Percentiles rank a stretch among this genome's conserved stretches.
phyloP scores from a whole-genome alignment of 2,797 vertebrate species.

The Protosalanx chinensis region DNA sequence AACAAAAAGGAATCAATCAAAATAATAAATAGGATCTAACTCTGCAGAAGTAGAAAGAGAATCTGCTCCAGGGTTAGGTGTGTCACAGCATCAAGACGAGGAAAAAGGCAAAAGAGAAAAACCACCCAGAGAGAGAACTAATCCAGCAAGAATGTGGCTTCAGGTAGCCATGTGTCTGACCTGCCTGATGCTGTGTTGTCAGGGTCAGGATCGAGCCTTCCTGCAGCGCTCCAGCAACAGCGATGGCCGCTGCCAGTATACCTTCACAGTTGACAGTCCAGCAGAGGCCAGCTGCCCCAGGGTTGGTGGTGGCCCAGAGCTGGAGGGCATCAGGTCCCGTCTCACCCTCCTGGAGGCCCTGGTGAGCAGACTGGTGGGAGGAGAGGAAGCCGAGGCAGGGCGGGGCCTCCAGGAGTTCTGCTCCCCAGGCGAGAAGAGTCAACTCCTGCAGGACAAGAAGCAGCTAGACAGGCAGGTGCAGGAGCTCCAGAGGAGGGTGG shows the following conservation, averaged over 20 bases:
- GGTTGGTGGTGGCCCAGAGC: slow-evolving; percentile 48
- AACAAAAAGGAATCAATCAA: neutral
- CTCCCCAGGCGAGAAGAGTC: slow-evolving; percentile 66
- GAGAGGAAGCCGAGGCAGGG: slow-evolving; percentile 16
- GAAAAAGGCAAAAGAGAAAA: neutral
- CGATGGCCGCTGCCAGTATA: slow-evolving; percentile 81
- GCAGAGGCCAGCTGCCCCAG: slow-evolving; percentile 73
- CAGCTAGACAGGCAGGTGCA: slow-evolving; percentile 64
- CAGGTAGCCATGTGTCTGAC: slow-evolving; percentile 57
- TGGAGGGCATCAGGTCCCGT: slow-evolving; percentile 67
- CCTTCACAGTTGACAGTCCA: slow-evolving; percentile 82
- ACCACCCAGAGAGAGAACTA: neutral
- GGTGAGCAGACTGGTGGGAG: slow-evolving; percentile 62
- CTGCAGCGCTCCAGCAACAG: slow-evolving; percentile 67
- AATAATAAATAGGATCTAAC: neutral
- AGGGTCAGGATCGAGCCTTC: slow-evolving; percentile 61
- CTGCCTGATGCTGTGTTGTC: slow-evolving; percentile 46
- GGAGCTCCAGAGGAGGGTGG: slow-evolving; percentile 64
- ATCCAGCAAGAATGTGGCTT: slow-evolving; percentile 60
- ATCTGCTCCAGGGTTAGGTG: too few relatives aligned
- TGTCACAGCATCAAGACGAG: neutral
- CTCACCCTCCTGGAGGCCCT: slow-evolving; percentile 76
- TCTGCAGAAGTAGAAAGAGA: neutral
- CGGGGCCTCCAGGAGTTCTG: slow-evolving; percentile 65
- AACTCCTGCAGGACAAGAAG: slow-evolving; percentile 79